phyloP scores from a whole-genome alignment of 1,140 invertebrate genomes.

The Euura saliciscinereae region DNA sequence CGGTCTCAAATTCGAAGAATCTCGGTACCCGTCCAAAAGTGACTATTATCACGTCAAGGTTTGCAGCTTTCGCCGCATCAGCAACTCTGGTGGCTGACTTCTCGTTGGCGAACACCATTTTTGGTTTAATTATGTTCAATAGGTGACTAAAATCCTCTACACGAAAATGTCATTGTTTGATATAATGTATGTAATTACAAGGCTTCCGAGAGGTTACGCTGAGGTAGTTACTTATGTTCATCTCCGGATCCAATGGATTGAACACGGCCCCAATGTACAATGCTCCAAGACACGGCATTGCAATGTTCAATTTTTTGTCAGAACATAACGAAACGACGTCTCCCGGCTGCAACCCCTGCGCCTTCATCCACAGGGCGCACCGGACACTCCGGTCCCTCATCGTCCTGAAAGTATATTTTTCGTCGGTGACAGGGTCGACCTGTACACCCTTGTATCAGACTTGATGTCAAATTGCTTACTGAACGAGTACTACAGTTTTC shows the following conservation, averaged over 20 bases:
- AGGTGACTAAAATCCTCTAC: constrained; percentile 24
- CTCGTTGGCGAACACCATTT: constrained; percentile 32
- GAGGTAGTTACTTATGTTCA: constrained; percentile 29
- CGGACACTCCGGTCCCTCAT: constrained; percentile 48
- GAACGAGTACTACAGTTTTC: too few relatives aligned
- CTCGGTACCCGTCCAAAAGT: constrained; percentile 35
- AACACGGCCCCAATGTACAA: constrained; percentile 49
- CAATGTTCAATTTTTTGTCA: constrained; percentile 55
- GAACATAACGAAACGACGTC: constrained; percentile 56
- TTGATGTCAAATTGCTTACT: not conserved
- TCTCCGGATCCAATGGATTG: constrained; percentile 29
- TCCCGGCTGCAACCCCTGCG: constrained; percentile 44
- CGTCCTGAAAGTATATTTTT: constrained; percentile 49
- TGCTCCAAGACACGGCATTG: constrained; percentile 54
- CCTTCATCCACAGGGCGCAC: constrained; percentile 53
- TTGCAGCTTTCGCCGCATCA: constrained; percentile 23
- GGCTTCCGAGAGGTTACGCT: not conserved
- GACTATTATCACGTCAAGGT: constrained; percentile 36
- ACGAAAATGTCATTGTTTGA: not conserved
- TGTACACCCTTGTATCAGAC: constrained; percentile 24
- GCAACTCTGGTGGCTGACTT: constrained; percentile 7
- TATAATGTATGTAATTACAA: not conserved
- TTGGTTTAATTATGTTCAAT: constrained; percentile 25
- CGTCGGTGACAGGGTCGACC: constrained; percentile 57
- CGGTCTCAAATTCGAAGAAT: constrained; percentile 30